Conservation (phyloP, 2,797 vertebrate species). For the Clarias fuscus region DNA sequence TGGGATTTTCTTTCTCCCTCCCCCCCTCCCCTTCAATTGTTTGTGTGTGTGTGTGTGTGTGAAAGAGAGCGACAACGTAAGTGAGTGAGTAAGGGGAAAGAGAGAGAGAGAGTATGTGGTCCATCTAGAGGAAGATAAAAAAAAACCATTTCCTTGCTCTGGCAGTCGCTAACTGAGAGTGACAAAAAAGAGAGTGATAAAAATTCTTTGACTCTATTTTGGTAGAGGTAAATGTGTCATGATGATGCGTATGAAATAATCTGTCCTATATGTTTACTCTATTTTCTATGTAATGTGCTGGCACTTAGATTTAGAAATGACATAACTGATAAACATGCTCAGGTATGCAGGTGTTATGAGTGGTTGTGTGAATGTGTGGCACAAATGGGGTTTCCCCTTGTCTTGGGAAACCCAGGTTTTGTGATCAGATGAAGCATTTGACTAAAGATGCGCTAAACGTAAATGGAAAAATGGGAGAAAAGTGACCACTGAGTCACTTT, state of each 20-base stretch:
- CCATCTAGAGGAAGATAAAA: slow-evolving; percentile 37
- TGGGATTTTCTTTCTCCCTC: slow-evolving; percentile 79
- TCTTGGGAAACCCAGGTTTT: slow-evolving; percentile 34
- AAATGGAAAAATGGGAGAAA: slow-evolving; percentile 25
- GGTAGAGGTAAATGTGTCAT: not conserved
- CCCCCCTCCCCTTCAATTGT: slow-evolving; percentile 38
- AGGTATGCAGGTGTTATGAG: slow-evolving; percentile 34
- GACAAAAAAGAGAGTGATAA: not conserved
- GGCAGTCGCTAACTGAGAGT: not conserved
- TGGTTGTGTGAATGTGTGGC: not conserved
- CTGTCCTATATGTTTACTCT: not conserved
- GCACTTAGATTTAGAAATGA: not conserved
- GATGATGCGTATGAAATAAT: not conserved
- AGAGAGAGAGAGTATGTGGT: slow-evolving; percentile 36
- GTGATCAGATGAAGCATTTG: not conserved
- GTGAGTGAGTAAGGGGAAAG: slow-evolving; percentile 23
- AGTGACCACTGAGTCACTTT: not conserved
- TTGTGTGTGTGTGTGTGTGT: slow-evolving; percentile 18
- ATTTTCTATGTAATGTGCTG: not conserved
- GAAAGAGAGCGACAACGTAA: not conserved
- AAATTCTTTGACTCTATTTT: not conserved
- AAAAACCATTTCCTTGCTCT: slow-evolving; percentile 6
- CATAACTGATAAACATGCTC: not conserved
- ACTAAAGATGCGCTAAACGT: not conserved
- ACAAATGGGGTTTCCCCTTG: slow-evolving; percentile 31